These are phyloP conservation scores for Hesperophylax magnus DNA, from an alignment of 1,140 invertebrate species.

Conservation along the genomic window DNA sequence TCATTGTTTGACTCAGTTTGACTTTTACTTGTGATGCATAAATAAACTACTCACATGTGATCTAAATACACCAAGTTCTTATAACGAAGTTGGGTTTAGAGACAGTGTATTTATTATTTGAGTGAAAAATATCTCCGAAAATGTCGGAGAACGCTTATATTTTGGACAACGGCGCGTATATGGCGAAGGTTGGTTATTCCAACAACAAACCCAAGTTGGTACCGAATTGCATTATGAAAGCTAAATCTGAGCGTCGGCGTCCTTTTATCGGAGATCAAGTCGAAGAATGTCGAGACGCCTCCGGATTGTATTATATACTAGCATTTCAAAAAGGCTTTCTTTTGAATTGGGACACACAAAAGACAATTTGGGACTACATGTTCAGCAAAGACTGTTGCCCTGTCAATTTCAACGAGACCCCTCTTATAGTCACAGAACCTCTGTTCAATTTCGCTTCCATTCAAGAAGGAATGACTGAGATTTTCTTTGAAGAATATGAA, in stretches of 20 bases:
- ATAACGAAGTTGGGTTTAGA: too few species aligned
- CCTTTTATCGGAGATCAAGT: conserved; percentile 95
- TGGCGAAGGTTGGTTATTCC: conserved; percentile 86
- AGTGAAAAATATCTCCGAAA: background rate
- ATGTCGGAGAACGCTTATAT: conserved; percentile 70
- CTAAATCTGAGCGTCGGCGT: conserved; percentile 93
- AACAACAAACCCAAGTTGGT: conserved; percentile 83
- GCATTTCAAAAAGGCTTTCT: conserved; percentile 97
- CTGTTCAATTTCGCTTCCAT: conserved; percentile 94
- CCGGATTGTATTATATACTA: conserved; percentile 93
- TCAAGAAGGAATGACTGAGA: conserved; percentile 94
- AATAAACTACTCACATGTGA: too few species aligned
- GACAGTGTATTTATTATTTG: too few species aligned
- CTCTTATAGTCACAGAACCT: conserved; percentile 94
- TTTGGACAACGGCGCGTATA: conserved; percentile 90
- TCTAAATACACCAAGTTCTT: too few species aligned
- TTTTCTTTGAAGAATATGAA: conserved; percentile 98
- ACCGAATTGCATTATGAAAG: conserved; percentile 98
- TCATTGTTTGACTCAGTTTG: too few species aligned
- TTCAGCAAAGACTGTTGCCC: conserved; percentile 92
- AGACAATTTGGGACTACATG: conserved; percentile 96
- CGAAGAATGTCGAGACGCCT: conserved; percentile 96
- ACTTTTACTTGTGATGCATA: too few species aligned
- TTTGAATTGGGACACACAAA: conserved; percentile 96
- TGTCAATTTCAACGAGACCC: conserved; percentile 82